phyloP scores from a whole-genome alignment of 1,140 invertebrate genomes.

The Doryteuthis pealeii region DNA sequence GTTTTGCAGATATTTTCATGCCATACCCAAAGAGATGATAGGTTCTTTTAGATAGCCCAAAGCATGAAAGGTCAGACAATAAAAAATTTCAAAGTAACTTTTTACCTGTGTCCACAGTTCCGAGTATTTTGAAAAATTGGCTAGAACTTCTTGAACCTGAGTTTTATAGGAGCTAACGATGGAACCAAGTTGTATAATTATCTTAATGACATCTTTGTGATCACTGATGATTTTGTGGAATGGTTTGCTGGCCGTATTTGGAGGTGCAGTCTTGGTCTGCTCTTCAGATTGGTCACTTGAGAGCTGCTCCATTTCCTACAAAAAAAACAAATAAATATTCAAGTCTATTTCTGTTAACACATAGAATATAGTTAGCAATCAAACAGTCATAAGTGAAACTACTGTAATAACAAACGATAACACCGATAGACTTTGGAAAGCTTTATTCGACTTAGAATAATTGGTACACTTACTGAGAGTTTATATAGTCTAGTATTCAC shows the following conservation, averaged over 20 bases:
- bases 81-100: too few species aligned
- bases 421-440: too few species aligned
- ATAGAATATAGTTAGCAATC: slow-evolving; percentile 2
- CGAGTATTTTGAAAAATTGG: slow-evolving; percentile 51
- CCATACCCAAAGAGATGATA: too few species aligned
- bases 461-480: too few species aligned
- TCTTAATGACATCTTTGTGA: slow-evolving; percentile 60
- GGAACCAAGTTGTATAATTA: slow-evolving; percentile 59
- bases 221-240: slow-evolving; percentile 60
- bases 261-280: slow-evolving; percentile 49
- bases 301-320: slow-evolving; percentile 52
- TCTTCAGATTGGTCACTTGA: slow-evolving; percentile 54
- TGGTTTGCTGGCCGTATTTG: slow-evolving; percentile 48
- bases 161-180: slow-evolving; percentile 57
- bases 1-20: too few species aligned
- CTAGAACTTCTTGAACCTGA: slow-evolving; percentile 53
- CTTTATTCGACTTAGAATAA: too few species aligned
- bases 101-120: slow-evolving; percentile 58
- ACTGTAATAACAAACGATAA: too few species aligned
- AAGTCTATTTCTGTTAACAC: not conserved
- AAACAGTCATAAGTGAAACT: too few species aligned
- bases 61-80: too few species aligned
- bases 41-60: too few species aligned
- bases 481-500: too few species aligned
- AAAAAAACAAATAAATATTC: slow-evolving; percentile 15